A percentile compares a stretch with the other conserved stretches of the same genome.
Conservation (phyloP, 2,113 vertebrate genomes). For the Oreocharis arfaki region DNA sequence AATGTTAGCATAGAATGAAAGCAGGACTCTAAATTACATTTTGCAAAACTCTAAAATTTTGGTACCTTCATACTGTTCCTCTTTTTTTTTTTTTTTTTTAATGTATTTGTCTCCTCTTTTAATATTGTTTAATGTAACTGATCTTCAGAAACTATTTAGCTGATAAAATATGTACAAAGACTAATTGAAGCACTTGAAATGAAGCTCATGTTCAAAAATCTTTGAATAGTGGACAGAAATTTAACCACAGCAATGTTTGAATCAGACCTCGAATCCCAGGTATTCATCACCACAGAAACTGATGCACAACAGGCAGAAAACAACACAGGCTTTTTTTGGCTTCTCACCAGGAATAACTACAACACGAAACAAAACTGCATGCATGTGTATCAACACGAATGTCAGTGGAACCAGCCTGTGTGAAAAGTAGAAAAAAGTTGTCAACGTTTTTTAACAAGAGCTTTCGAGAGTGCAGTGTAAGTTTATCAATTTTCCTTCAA, state of each 20-base stretch:
- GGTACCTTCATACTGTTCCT: neutral
- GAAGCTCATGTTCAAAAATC: slow-evolving; percentile 10
- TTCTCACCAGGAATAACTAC: neutral
- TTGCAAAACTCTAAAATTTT: neutral
- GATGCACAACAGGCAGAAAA: slow-evolving; percentile 45
- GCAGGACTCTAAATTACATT: neutral
- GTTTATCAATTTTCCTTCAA: slow-evolving; percentile 30
- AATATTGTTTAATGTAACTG: slow-evolving; percentile 9
- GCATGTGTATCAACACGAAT: neutral
- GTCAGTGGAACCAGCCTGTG: neutral
- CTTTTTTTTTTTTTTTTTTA: neutral
- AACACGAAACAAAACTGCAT: neutral
- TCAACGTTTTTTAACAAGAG: neutral
- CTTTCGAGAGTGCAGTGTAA: neutral
- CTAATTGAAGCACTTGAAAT: slow-evolving; percentile 35
- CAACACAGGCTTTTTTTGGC: neutral
- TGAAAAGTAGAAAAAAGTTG: neutral
- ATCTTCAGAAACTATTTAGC: slow-evolving; percentile 48
- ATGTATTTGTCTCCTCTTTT: neutral
- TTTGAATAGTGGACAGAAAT: neutral
- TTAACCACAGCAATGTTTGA: slow-evolving; percentile 18
- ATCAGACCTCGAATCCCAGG: slow-evolving; percentile 6
- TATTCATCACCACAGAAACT: slow-evolving; percentile 52
- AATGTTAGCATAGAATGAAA: neutral
- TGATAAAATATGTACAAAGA: slow-evolving; percentile 51